Percentiles rank a stretch among this genome's conserved stretches.
These are phyloP conservation scores for Bothrops alternatus DNA, from an alignment of 2,797 vertebrate genomes.

Conservation along the genomic window DNA sequence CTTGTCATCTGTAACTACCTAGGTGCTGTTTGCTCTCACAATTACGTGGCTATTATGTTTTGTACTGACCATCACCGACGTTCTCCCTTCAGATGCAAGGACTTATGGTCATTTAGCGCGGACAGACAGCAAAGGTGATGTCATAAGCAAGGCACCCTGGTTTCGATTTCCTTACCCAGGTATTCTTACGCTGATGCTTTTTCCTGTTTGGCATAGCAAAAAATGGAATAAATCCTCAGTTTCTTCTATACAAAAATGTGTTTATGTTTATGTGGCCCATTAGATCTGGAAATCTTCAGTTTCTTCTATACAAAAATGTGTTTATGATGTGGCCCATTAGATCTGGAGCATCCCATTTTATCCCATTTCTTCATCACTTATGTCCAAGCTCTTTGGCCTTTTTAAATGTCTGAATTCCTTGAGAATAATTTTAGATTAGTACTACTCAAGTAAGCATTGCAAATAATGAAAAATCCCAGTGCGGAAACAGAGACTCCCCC, in stretches of 20 bases:
- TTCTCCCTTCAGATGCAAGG: constrained; percentile 75
- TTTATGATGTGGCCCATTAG: not conserved
- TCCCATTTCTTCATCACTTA: not conserved
- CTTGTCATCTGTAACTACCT: constrained; percentile 31
- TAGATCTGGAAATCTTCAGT: not conserved
- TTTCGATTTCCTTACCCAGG: constrained; percentile 93
- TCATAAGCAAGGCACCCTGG: constrained; percentile 85
- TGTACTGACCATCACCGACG: constrained; percentile 78
- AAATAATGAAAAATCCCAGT: not conserved
- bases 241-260: not conserved
- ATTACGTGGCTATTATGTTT: constrained; percentile 91
- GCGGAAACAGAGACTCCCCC: not conserved
- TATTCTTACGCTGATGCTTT: constrained; percentile 47
- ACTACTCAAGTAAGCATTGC: not conserved
- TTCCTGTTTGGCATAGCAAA: not conserved
- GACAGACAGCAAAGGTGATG: constrained; percentile 83
- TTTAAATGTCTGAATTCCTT: not conserved
- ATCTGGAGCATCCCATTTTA: not conserved
- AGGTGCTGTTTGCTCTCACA: constrained; percentile 91
- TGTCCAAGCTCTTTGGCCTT: not conserved
- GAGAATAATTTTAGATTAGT: not conserved
- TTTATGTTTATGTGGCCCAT: not conserved
- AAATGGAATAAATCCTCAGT: not conserved
- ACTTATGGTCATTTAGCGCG: constrained; percentile 86
- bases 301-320: not conserved